A percentile compares a stretch with the other conserved stretches of the same genome.
Evolutionary conservation across 92 coral and sea anemone species (phyloP).

Genomic region (Chrysogorgia sp.): DNA sequence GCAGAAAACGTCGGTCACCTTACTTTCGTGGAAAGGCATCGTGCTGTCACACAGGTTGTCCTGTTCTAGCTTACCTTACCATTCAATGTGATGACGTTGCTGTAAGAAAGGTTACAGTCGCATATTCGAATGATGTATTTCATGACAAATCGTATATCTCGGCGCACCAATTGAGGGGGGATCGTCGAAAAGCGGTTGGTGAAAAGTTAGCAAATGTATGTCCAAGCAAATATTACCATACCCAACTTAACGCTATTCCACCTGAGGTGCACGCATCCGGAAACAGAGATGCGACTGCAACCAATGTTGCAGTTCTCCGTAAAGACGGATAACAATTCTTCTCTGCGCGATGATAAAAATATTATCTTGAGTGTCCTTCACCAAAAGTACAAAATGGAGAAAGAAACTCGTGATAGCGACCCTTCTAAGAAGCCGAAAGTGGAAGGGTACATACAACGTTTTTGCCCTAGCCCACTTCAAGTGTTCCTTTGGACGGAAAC

Average conservation of each 20-base stretch:
- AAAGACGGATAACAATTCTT: not conserved
- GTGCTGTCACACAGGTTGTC: not conserved
- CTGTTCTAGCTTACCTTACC: not conserved
- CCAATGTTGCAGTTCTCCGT: not conserved
- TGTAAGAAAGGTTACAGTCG: not conserved
- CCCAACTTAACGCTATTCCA: not conserved
- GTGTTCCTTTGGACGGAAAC: not conserved
- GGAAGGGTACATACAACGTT: not conserved
- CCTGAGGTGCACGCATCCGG: not conserved
- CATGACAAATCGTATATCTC: not conserved
- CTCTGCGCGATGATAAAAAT: not conserved
- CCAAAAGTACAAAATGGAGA: not conserved
- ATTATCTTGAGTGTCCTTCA: not conserved
- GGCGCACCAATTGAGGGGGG: not conserved
- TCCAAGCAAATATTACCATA: not conserved
- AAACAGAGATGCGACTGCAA: not conserved
- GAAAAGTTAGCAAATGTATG: not conserved
- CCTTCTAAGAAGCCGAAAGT: conserved; percentile 1
- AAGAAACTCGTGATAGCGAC: no score
- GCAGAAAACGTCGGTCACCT: not conserved
- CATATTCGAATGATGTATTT: not conserved
- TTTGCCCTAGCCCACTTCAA: not conserved
- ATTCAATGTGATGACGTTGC: not conserved
- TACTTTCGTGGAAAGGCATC: not conserved
- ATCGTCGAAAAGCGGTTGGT: not conserved